phyloP scores from a whole-genome alignment of 2,113 vertebrate genomes.

The Neolamprologus longior region DNA sequence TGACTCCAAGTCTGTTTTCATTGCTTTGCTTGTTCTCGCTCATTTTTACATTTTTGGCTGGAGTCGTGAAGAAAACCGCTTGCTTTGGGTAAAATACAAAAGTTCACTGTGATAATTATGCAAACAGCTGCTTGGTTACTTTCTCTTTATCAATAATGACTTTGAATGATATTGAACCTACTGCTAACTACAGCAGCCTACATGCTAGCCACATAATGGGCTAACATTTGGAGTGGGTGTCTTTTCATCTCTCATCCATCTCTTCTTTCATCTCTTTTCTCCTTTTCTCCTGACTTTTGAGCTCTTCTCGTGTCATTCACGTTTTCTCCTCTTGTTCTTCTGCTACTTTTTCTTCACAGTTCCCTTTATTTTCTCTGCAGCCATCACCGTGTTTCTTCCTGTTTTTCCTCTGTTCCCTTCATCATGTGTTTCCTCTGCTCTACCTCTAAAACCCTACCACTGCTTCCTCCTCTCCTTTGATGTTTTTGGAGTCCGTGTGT shows the following conservation, averaged over 20 bases:
- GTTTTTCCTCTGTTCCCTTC: not conserved
- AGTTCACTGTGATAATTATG: not conserved
- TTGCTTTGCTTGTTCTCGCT: not conserved
- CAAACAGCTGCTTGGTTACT: not conserved
- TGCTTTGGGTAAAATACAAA: not conserved
- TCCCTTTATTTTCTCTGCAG: not conserved
- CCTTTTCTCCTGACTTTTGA: not conserved
- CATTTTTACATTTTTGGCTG: not conserved
- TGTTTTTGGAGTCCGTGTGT: not conserved
- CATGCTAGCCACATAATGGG: not conserved
- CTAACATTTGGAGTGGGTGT: not conserved
- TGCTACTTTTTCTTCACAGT: not conserved
- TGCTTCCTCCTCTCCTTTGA: not conserved
- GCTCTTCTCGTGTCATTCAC: not conserved
- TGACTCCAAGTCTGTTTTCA: not conserved
- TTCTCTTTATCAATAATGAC: not conserved
- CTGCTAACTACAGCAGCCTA: not conserved
- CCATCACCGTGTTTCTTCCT: not conserved
- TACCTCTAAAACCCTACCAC: not conserved
- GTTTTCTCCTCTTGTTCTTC: not conserved
- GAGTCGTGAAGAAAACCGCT: accelerated
- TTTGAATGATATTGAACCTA: not conserved
- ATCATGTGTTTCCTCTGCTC: not conserved
- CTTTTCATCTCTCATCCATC: not conserved
- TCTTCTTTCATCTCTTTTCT: not conserved